Percentiles rank a stretch among this genome's conserved stretches.
Conservation (phyloP, 2,888 invertebrate genomes). For the Halictus ligatus region DNA sequence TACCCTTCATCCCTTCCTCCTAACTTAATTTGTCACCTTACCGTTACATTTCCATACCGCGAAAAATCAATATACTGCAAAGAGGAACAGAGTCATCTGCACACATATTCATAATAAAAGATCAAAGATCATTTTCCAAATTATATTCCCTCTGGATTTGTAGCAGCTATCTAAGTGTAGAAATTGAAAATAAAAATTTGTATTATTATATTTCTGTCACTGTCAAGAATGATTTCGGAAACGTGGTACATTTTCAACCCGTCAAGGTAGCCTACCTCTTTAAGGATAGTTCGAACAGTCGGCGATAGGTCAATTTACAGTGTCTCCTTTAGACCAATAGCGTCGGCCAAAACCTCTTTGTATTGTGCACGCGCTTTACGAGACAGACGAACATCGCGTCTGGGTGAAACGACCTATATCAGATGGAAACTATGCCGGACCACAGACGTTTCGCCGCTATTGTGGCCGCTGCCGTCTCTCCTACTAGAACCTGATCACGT, state of each 20-base stretch:
- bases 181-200: no score
- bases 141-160: no score
- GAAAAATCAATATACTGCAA: background rate
- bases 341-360: constrained; percentile 11
- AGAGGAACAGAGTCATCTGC: background rate
- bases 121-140: no score
- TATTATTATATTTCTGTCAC: no score
- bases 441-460: constrained; percentile 17
- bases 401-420: constrained; percentile 42
- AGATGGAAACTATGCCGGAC: constrained; percentile 27
- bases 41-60: no score
- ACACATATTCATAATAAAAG: no score
- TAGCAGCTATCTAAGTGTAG: no score
- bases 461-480: background rate
- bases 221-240: background rate
- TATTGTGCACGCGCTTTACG: background rate
- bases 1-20: background rate
- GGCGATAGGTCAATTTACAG: background rate
- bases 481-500: constrained; percentile 15
- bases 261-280: background rate
- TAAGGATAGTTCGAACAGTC: background rate
- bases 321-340: constrained; percentile 13
- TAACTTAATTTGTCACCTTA: background rate
- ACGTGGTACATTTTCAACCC: background rate
- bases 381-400: constrained; percentile 29